Evolutionary conservation across 2,797 vertebrate genomes (phyloP), one percentile per base, ranked within the genome.

Genomic region (Gadopsis marmoratus): DNA sequence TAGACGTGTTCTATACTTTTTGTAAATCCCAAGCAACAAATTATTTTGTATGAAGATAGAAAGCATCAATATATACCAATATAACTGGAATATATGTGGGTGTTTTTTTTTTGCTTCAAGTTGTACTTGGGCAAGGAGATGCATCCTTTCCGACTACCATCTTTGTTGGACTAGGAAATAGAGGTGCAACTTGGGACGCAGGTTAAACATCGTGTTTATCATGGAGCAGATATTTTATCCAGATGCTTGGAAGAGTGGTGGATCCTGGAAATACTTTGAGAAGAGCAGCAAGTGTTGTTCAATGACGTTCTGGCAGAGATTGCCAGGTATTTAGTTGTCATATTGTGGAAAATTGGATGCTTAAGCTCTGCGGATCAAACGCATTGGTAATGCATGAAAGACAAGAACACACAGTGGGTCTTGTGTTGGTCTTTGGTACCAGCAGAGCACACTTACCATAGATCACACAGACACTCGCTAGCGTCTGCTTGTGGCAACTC

Each of bases 261-360:
- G 14, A 39, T 73, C 54, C 69, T 53, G 70, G 41, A 71, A 66
- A 75, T 47, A 19, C 12, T 16, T 53, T 59, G 29, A 69, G 43
- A 33, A 26, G 10, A 45, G 58, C 35, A 41, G 8, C 3, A 39
- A 14, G n/a, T 76, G 14, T n/a, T 50, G 43, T 50, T 53, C 31
- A 69, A 63, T 11, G 12, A 50, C 13, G 17, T 14, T 45, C 11
- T 45, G 47, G 47, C 11, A 55, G 63, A 69, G 16, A 73, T 3
- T 9, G 17, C 6, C 29, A 19, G 12, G 3, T 45, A 45, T 62
- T 48, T 33, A 3, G 3, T 45, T 37, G 51, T 29, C 39, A 4
- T 35, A 65, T 78, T 39, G 11, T 1, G n/a, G 2, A 11, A 3
- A 3, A 41, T 12, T 56, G 17, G 37, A 65, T 59, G 37, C 9